Evolutionary conservation across 2,113 vertebrate genomes (phyloP).

Genomic region (Jaculus jaculus): DNA sequence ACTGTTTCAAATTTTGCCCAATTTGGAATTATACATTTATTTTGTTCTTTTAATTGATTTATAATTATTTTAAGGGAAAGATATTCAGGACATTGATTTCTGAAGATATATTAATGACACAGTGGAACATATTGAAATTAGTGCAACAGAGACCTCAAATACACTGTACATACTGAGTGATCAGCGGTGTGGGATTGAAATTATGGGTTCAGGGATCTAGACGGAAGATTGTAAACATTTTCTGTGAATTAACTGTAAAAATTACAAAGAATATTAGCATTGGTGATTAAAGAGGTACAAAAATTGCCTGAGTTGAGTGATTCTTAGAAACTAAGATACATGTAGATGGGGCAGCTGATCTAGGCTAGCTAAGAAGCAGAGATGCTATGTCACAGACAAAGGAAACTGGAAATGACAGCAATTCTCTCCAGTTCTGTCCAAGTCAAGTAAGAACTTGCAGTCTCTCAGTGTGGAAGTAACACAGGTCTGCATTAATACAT

Average conservation of each 20-base stretch:
- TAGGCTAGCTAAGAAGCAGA: background rate
- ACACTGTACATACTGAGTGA: background rate
- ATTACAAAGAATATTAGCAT: background rate
- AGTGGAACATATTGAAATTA: background rate
- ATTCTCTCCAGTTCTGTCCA: background rate
- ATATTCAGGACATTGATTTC: background rate
- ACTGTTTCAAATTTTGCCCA: background rate
- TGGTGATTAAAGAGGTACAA: background rate
- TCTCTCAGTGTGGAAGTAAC: background rate
- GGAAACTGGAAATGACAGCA: background rate
- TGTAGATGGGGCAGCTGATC: background rate
- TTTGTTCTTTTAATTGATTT: background rate
- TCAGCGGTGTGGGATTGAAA: background rate
- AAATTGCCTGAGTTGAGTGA: background rate
- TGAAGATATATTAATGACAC: background rate
- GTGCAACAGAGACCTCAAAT: background rate
- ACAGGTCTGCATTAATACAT: background rate
- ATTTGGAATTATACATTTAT: background rate
- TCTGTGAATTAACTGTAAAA: background rate
- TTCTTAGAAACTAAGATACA: background rate
- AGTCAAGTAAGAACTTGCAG: background rate
- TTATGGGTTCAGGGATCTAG: background rate
- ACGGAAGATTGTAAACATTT: background rate
- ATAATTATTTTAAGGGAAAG: conserved; percentile 21
- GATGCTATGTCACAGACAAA: background rate